phyloP scores from a whole-genome alignment of 2,113 vertebrate species.

The Takifugu bimaculatus region DNA sequence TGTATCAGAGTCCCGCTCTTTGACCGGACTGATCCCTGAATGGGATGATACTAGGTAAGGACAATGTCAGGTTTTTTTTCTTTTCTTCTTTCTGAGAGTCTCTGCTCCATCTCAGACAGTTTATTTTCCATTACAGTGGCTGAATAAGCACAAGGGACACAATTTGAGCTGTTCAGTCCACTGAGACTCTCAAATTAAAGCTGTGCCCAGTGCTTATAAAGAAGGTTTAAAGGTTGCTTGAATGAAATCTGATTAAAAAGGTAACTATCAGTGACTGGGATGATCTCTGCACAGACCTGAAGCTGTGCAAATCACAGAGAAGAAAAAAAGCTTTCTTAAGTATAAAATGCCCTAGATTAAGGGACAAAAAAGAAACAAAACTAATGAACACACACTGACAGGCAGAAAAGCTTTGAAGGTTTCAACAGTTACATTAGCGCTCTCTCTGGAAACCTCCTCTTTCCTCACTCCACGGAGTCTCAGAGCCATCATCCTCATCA shows the following conservation, averaged over 20 bases:
- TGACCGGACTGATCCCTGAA: constrained; percentile 80
- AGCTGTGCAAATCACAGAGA: background rate
- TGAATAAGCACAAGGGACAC: too few species aligned
- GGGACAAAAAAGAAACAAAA: background rate
- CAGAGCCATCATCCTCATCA: constrained; percentile 53
- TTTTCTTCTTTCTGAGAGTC: too few species aligned
- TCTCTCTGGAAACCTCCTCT: constrained; percentile 30
- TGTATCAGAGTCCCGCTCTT: constrained; percentile 82
- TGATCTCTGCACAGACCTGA: background rate
- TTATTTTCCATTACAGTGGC: too few species aligned
- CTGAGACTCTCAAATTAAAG: background rate
- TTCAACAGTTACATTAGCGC: constrained; percentile 30
- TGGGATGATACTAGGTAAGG: constrained; percentile 92
- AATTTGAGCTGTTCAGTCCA: too few species aligned
- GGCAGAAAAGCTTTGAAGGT: constrained; percentile 9
- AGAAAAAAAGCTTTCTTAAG: constrained; percentile 4
- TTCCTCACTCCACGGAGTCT: constrained; percentile 31
- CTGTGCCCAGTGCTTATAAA: background rate
- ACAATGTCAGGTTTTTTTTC: constrained; percentile 9
- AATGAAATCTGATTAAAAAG: background rate
- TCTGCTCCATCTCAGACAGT: too few species aligned
- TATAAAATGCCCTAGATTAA: constrained; percentile 13
- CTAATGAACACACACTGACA: constrained; percentile 2
- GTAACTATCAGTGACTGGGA: too few species aligned
- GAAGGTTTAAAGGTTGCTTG: background rate